phyloP scores from a whole-genome alignment of 2,797 vertebrate species.

The Leptatherina wallacei region DNA sequence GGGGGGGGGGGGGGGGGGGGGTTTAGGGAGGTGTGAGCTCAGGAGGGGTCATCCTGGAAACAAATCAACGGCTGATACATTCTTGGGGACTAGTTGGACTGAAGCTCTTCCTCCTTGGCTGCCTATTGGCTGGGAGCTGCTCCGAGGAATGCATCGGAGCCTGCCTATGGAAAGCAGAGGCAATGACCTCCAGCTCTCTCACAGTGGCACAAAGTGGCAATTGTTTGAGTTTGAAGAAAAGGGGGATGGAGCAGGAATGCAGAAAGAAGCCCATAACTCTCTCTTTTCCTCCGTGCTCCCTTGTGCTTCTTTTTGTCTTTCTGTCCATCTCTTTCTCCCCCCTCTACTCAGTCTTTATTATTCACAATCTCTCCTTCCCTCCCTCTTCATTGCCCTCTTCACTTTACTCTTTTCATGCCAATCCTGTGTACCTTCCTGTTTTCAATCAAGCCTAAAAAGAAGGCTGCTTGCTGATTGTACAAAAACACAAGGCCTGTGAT shows the following conservation, averaged over 20 bases:
- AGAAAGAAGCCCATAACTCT: conserved; percentile 77
- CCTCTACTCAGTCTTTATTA: conserved; percentile 32
- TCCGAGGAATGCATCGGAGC: conserved; percentile 76
- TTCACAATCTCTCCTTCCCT: conserved; percentile 35
- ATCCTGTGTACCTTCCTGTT: conserved; percentile 24
- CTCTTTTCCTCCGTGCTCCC: conserved; percentile 60
- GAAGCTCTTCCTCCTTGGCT: conserved; percentile 78
- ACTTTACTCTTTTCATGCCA: conserved; percentile 37
- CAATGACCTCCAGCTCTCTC: conserved; percentile 76
- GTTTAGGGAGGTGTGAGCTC: conserved; percentile 66
- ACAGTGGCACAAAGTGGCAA: conserved; percentile 81
- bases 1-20: neutral
- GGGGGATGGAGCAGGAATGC: conserved; percentile 80
- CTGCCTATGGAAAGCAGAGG: conserved; percentile 77
- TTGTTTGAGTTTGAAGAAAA: conserved; percentile 83
- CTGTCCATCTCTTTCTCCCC: conserved; percentile 36
- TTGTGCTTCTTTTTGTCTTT: conserved; percentile 48
- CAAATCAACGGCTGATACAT: conserved; percentile 86
- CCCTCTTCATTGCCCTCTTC: conserved; percentile 25
- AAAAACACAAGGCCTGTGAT: conserved; percentile 3
- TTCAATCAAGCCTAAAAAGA: conserved; percentile 30
- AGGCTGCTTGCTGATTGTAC: conserved; percentile 9
- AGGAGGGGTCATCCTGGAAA: conserved; percentile 83
- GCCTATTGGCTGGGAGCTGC: conserved; percentile 71
- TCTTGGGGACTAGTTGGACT: conserved; percentile 83